These are phyloP conservation scores for Drosophila repleta DNA, from an alignment of 1,140 invertebrate species.

Conservation along the genomic window DNA sequence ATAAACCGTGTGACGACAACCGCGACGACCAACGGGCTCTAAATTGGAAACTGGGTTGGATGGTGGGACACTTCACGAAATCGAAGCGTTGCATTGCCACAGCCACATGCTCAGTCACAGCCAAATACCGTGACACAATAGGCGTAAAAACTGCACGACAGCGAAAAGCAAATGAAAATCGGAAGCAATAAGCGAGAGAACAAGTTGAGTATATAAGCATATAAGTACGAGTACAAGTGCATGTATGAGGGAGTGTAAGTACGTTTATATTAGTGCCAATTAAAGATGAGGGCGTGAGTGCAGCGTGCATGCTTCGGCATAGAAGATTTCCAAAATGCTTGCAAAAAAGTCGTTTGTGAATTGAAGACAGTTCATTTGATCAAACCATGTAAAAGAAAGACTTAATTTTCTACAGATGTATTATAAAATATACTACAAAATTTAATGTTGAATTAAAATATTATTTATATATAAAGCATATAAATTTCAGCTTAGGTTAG, in stretches of 20 bases:
- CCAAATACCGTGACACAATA: slow-evolving; percentile 69
- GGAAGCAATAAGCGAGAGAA: slow-evolving; percentile 35
- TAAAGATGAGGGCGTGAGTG: slow-evolving; percentile 24
- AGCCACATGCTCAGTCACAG: background rate
- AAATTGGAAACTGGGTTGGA: slow-evolving; percentile 21
- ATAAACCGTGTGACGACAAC: slow-evolving; percentile 67
- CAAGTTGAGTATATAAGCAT: slow-evolving; percentile 10
- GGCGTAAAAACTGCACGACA: slow-evolving; percentile 71
- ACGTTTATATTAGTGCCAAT: slow-evolving; percentile 17
- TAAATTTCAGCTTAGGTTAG: no score
- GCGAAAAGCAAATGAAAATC: slow-evolving; percentile 60
- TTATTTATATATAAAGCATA: no score
- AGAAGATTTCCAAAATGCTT: no score
- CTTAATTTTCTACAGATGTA: no score
- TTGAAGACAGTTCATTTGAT: no score
- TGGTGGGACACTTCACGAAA: slow-evolving; percentile 57
- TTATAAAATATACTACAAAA: no score
- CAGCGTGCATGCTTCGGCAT: background rate
- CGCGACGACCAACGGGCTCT: background rate
- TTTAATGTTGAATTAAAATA: no score
- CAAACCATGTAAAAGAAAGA: no score
- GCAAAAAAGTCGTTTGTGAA: no score
- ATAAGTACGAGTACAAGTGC: background rate
- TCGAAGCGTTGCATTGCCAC: slow-evolving; percentile 53
- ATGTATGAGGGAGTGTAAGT: background rate